Evolutionary conservation across 35 echinoderm and acorn worm species (phyloP).

Genomic region (Eucidaris tribuloides): DNA sequence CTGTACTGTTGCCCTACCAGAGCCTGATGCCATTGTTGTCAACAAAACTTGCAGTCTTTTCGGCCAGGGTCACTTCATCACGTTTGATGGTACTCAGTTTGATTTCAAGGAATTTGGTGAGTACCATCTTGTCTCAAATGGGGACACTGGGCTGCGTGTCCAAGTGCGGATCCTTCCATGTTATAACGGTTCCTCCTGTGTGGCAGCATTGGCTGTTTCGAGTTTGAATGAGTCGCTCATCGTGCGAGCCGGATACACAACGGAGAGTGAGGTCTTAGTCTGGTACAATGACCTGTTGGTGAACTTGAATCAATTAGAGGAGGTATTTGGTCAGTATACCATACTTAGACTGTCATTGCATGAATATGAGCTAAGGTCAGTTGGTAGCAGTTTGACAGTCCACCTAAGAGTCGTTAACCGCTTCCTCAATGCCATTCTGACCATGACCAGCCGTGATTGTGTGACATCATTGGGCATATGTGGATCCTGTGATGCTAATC

Average conservation of each 20-base stretch:
- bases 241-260: constrained; percentile 61
- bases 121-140: constrained; percentile 27
- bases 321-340: constrained; percentile 10
- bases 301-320: background rate
- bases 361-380: constrained; percentile 29
- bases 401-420: constrained; percentile 50
- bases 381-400: constrained; percentile 3
- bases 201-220: constrained; percentile 46
- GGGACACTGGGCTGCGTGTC: constrained; percentile 10
- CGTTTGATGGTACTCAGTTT: constrained; percentile 70
- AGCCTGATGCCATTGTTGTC: background rate
- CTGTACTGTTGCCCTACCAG: constrained; percentile 30
- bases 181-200: constrained; percentile 66
- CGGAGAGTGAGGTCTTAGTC: constrained; percentile 30
- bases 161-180: constrained; percentile 75
- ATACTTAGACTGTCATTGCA: constrained; percentile 31
- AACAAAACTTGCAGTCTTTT: constrained; percentile 56
- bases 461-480: constrained; percentile 43
- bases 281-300: constrained; percentile 49
- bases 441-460: constrained; percentile 29
- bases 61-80: constrained; percentile 81
- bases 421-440: constrained; percentile 33
- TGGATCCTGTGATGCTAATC: constrained; percentile 78
- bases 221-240: constrained; percentile 32
- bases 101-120: constrained; percentile 93